Evolutionary conservation across 2,888 invertebrate species (phyloP).

Genomic region (Lasioglossum leucozonium): DNA sequence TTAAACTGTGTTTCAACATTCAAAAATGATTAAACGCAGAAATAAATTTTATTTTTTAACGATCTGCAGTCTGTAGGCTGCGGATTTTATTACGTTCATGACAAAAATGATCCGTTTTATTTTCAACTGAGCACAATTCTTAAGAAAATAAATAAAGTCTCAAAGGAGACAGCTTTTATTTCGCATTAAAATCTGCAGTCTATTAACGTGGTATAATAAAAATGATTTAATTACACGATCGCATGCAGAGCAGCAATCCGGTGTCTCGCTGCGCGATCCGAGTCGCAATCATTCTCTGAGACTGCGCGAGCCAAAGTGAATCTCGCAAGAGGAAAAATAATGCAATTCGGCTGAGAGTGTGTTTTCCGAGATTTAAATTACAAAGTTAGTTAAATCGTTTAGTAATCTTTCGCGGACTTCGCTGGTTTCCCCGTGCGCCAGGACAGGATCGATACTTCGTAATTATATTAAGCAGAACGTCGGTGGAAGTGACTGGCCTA

Average conservation of each 20-base stretch:
- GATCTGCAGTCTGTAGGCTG: background rate
- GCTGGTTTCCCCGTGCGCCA: conserved; percentile 32
- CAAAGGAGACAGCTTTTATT: no score
- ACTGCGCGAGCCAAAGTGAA: background rate
- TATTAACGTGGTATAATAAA: background rate
- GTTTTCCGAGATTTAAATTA: conserved; percentile 59
- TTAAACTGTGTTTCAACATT: background rate
- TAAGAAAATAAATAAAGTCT: background rate
- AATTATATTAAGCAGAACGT: conserved; percentile 76
- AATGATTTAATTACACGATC: background rate
- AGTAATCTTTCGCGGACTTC: conserved; percentile 45
- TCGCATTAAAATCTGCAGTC: no score
- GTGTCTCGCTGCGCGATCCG: background rate
- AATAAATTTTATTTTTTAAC: background rate
- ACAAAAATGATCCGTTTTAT: background rate
- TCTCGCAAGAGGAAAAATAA: background rate
- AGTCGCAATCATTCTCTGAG: background rate
- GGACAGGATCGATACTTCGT: conserved; percentile 73
- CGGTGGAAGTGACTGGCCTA: conserved; percentile 59
- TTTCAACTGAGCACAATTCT: background rate
- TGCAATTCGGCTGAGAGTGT: conserved; percentile 15
- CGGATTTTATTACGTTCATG: background rate
- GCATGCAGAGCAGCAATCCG: background rate
- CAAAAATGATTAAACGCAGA: background rate
- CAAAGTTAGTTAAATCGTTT: conserved; percentile 66